Base-by-base conservation (phyloP, 1,140 invertebrate genomes). In the Drosophila ogumai region DNA sequence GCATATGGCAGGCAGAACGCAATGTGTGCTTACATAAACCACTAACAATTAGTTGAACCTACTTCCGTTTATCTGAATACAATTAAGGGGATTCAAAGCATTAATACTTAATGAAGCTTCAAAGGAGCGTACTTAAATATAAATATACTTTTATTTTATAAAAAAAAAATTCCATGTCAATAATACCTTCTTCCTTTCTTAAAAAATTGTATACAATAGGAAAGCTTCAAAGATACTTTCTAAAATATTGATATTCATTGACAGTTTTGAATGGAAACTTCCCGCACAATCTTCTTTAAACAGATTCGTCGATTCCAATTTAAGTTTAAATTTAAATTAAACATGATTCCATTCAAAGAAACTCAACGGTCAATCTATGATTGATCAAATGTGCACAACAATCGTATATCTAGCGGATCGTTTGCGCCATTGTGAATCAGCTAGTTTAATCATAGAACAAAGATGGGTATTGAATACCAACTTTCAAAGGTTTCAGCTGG, bases 401-500 rank as follows among this genome's bases (percentile, higher is more conserved):
- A 67, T 40, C 13, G 50, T 43, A 54, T 44, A 44, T 55, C 55
- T 69, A 69, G 65, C 63, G 66, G 63, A 38, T 44, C 15, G 34
- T 43, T 2, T 34, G 3, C 25, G 6, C 34, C 19, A n/a, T 57
- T 44, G 17, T n/a, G 34, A 40, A 19, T 55, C n/a, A 34, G 13
- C 6, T n/a, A n/a, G 59, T 46, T 43, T 32, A 28, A 22, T 22
- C 34, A 55, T 38, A 56, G 38, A 69, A 50, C 17, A 52, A 31
- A 22, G 46, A 38, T 50, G 19, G 13, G 50, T 40, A 12, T 50
- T 41, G 13, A 38, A 47, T 66, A 47, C 19, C 34, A 58, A 66
- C 73, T 43, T 63, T 75, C 19, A 52, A 82, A 68, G 57, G 72
- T 84, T 85, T 84, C 72, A 66, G 69, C 47, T 72, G 47, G 40